Percentiles rank a stretch among this genome's conserved stretches.
These are phyloP conservation scores for Aeoliscus strigatus DNA, from an alignment of 2,797 vertebrate genomes.

Conservation along the genomic window DNA sequence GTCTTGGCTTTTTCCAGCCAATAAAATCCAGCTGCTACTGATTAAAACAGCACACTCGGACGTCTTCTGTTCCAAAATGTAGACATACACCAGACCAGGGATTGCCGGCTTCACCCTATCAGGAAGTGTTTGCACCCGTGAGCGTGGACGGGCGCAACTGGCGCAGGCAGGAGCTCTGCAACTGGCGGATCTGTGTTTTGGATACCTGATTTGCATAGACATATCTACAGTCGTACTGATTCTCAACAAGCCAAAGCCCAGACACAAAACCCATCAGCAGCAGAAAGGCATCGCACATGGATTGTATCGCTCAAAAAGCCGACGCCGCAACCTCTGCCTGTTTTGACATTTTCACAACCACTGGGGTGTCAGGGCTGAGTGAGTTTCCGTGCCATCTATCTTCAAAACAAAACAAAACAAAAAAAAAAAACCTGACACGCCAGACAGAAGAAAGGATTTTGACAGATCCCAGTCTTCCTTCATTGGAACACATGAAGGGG, in stretches of 20 bases:
- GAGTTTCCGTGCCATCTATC: constrained; percentile 50
- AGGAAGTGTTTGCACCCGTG: constrained; percentile 8
- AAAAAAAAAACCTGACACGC: constrained; percentile 46
- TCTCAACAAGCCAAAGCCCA: too few species aligned
- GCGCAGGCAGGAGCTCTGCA: constrained; percentile 3
- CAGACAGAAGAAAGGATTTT: constrained; percentile 59
- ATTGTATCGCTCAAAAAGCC: constrained; percentile 23
- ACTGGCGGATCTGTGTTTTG: too few species aligned
- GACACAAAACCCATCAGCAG: too few species aligned
- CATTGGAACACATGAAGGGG: constrained; percentile 53
- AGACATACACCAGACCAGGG: too few species aligned
- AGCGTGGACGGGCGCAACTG: background rate
- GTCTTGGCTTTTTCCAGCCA: too few species aligned
- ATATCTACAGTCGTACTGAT: too few species aligned
- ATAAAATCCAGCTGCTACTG: too few species aligned
- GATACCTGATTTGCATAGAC: too few species aligned
- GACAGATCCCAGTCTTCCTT: constrained; percentile 59
- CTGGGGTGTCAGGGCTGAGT: constrained; percentile 54
- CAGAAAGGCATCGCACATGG: background rate
- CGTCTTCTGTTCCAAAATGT: too few species aligned
- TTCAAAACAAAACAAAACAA: constrained; percentile 13
- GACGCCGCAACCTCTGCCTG: constrained; percentile 28
- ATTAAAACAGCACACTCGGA: too few species aligned
- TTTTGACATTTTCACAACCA: constrained; percentile 54
- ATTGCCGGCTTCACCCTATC: constrained; percentile 25